These are phyloP conservation scores for Camelus dromedarius DNA, from an alignment of 2,113 vertebrate species.

Conservation along the genomic window DNA sequence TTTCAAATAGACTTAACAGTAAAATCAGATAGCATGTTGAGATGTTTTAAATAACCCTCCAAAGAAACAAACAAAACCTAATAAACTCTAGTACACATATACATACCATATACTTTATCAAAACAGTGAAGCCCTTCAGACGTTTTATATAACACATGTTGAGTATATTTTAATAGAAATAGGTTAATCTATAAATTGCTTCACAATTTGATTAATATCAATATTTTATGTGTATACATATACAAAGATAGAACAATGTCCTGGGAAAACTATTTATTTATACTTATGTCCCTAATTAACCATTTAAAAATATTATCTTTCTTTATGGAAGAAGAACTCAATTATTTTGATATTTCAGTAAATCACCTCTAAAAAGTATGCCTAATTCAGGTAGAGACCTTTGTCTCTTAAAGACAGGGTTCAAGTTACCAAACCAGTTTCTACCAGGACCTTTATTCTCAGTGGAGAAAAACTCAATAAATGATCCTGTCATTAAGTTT, in stretches of 20 bases:
- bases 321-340: conserved; percentile 73
- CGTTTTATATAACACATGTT: neutral
- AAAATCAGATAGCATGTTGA: neutral
- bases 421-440: conserved; percentile 81
- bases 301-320: conserved; percentile 55
- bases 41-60: neutral
- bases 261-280: neutral
- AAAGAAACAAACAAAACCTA: conserved; percentile 9
- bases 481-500: conserved; percentile 82
- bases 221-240: neutral
- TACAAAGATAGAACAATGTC: neutral
- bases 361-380: conserved; percentile 75
- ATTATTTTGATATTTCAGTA: conserved; percentile 83
- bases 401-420: conserved; percentile 72
- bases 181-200: neutral
- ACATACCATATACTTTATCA: neutral
- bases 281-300: neutral
- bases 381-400: conserved; percentile 64
- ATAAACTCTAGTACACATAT: neutral
- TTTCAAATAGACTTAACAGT: neutral
- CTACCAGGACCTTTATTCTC: conserved; percentile 83
- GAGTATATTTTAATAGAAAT: neutral
- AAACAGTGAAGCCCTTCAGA: neutral
- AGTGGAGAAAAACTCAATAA: conserved; percentile 80
- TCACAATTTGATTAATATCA: neutral